Conservation (phyloP, 2,113 vertebrate species). For the Sarotherodon lohbergeri region DNA sequence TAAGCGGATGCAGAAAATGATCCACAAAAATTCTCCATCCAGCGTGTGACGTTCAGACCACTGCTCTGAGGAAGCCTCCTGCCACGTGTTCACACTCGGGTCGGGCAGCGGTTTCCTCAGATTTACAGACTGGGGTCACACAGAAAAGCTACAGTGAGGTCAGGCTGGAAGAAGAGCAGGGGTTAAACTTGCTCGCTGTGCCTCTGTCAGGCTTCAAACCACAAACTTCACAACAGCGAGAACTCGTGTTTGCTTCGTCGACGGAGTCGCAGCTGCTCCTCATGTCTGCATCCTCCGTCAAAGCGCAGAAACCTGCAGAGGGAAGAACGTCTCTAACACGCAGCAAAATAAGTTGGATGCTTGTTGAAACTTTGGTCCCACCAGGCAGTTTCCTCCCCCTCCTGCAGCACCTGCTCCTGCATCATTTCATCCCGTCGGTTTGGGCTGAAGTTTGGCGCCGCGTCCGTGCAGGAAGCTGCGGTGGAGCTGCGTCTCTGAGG, state of each 20-base stretch:
- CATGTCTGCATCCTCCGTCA: no score
- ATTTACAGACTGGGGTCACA: background rate
- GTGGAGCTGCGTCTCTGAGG: conserved; percentile 33
- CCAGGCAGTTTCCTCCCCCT: background rate
- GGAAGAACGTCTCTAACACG: background rate
- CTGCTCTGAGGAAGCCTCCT: background rate
- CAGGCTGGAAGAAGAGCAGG: background rate
- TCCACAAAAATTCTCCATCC: background rate
- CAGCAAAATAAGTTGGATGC: background rate
- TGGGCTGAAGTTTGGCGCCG: conserved; percentile 34
- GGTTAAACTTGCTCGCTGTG: background rate
- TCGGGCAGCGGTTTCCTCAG: background rate
- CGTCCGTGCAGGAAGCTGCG: conserved; percentile 2
- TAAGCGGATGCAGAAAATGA: background rate
- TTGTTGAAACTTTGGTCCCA: conserved; percentile 20
- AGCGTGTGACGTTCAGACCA: background rate
- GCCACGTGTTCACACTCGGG: background rate
- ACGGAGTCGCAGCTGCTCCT: background rate
- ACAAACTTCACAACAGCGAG: background rate
- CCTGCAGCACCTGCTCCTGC: background rate
- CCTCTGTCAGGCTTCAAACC: background rate
- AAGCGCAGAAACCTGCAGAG: background rate
- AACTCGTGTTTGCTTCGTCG: background rate
- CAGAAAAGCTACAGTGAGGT: background rate
- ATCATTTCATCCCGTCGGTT: background rate